These are phyloP conservation scores for Hetaerina titia DNA, from an alignment of 2,888 invertebrate genomes.

Conservation along the genomic window DNA sequence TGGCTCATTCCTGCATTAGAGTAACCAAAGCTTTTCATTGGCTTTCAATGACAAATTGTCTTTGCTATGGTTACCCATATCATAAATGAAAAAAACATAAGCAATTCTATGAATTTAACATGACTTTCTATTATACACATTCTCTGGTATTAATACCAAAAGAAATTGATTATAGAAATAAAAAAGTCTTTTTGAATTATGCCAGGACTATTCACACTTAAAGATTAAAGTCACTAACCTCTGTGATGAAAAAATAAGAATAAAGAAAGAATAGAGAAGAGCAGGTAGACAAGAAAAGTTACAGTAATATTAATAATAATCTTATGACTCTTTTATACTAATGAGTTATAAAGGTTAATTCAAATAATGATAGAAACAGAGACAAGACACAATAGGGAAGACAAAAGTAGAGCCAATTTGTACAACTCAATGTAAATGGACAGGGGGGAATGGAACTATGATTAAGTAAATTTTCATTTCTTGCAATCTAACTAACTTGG, in stretches of 20 bases:
- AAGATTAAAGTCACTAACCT: no score
- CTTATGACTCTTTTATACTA: not conserved
- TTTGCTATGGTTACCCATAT: not conserved
- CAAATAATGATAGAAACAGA: not conserved
- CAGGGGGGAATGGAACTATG: not conserved
- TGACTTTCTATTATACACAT: no score
- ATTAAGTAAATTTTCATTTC: not conserved
- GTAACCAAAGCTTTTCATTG: not conserved
- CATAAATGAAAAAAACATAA: not conserved
- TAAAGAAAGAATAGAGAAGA: no score
- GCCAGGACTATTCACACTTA: no score
- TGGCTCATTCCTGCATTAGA: not conserved
- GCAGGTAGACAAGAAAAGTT: not conserved
- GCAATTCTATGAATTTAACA: no score
- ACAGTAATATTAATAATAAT: not conserved
- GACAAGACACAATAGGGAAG: not conserved
- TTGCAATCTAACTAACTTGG: not conserved
- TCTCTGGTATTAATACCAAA: no score
- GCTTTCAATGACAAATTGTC: not conserved
- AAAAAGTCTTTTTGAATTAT: no score
- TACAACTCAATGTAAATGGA: not conserved
- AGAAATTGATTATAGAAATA: no score
- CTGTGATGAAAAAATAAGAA: no score
- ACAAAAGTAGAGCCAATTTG: not conserved
- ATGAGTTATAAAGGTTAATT: not conserved